Conservation (phyloP, 2,797 vertebrate species). For the Gadopsis marmoratus region DNA sequence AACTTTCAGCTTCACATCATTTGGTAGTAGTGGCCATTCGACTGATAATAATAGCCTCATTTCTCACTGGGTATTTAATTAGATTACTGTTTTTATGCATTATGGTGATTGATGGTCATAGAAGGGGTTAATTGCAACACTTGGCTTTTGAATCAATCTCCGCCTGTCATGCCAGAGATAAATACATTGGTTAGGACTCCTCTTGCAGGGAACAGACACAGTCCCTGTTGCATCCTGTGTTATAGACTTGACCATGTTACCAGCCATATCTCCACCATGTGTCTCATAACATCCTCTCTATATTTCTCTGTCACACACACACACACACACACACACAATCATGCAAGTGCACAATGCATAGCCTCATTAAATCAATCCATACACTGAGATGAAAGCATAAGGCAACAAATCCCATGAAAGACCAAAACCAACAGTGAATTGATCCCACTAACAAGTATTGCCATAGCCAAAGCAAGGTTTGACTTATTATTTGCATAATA, state of each 20-base stretch:
- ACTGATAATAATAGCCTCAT: slow-evolving; percentile 56
- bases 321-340: background rate
- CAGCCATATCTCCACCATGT: slow-evolving; percentile 33
- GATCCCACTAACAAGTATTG: no score
- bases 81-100: slow-evolving; percentile 66
- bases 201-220: slow-evolving; percentile 16
- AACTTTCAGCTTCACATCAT: slow-evolving; percentile 42
- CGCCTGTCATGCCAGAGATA: slow-evolving; percentile 57
- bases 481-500: background rate
- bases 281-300: slow-evolving; percentile 7
- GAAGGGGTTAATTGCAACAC: slow-evolving; percentile 74
- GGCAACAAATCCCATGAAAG: background rate
- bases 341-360: background rate
- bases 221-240: slow-evolving; percentile 41
- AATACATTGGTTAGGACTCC: slow-evolving; percentile 36
- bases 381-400: slow-evolving; percentile 25
- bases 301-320: background rate
- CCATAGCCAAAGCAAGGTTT: background rate
- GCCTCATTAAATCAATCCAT: slow-evolving; percentile 5
- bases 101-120: slow-evolving; percentile 65
- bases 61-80: slow-evolving; percentile 64
- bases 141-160: slow-evolving; percentile 67
- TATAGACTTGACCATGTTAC: slow-evolving; percentile 40
- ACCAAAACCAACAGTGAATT: background rate
- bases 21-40: slow-evolving; percentile 46